phyloP scores from a whole-genome alignment of 92 coral and sea anemone species.

The Metridium senile region DNA sequence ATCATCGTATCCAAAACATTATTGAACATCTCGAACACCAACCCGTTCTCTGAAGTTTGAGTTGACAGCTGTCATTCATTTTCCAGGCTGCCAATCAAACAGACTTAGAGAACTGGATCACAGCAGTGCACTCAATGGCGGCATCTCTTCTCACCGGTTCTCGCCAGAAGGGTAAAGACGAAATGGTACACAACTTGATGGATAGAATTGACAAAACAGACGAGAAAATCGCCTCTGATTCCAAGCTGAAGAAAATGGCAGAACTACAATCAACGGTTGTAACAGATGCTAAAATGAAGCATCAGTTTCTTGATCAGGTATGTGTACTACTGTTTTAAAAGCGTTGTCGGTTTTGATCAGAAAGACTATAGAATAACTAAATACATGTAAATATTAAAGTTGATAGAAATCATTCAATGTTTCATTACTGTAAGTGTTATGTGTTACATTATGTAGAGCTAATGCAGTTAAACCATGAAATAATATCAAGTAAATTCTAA shows the following conservation, averaged over 20 bases:
- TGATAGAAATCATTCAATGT: too few relatives aligned
- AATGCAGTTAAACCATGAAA: too few relatives aligned
- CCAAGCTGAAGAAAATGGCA: slow-evolving; percentile 98
- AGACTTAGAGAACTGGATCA: slow-evolving; percentile 95
- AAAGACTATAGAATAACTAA: too few relatives aligned
- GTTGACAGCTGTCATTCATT: slow-evolving; percentile 9
- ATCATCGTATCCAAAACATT: too few relatives aligned
- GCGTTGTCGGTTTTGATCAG: too few relatives aligned
- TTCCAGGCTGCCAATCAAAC: slow-evolving; percentile 90
- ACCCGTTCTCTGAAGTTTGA: too few relatives aligned
- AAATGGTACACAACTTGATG: slow-evolving; percentile 68
- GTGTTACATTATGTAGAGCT: too few relatives aligned
- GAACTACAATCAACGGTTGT: slow-evolving; percentile 97
- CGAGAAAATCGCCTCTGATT: slow-evolving; percentile 85
- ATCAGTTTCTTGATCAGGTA: slow-evolving; percentile 94
- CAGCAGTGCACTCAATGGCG: slow-evolving; percentile 90
- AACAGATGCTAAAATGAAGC: slow-evolving; percentile 86
- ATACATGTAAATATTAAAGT: too few relatives aligned
- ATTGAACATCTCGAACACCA: too few relatives aligned
- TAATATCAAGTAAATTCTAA: too few relatives aligned
- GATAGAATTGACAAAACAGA: slow-evolving; percentile 60
- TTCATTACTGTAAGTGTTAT: too few relatives aligned
- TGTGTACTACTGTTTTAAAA: too few relatives aligned
- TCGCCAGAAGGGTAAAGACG: slow-evolving; percentile 82
- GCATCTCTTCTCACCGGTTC: slow-evolving; percentile 81